These are phyloP conservation scores for Microcebus ravelobensis DNA, from an alignment of 2,113 vertebrate genomes.

Conservation along the genomic window DNA sequence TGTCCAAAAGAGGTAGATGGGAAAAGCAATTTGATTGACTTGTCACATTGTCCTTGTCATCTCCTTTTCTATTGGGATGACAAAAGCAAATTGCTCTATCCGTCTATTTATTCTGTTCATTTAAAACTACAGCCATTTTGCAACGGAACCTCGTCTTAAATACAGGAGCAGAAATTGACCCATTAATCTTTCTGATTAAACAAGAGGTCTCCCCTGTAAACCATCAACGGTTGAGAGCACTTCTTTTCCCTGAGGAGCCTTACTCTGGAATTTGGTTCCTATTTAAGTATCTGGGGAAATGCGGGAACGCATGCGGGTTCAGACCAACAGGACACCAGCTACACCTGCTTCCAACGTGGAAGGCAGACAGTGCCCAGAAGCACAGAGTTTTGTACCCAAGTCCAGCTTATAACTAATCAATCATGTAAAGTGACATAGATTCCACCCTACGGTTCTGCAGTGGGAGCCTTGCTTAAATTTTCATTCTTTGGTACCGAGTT, in stretches of 20 bases:
- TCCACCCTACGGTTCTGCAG: slow-evolving; percentile 11
- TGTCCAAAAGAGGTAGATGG: not conserved
- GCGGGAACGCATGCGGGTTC: not conserved
- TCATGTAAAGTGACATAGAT: slow-evolving; percentile 56
- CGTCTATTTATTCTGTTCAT: not conserved
- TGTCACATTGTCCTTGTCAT: not conserved
- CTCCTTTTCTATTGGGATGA: not conserved
- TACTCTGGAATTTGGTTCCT: not conserved
- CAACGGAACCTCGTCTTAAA: not conserved
- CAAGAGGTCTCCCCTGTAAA: not conserved
- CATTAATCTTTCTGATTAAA: not conserved
- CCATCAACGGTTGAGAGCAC: not conserved
- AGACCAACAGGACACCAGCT: not conserved
- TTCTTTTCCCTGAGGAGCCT: not conserved
- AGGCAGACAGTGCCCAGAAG: not conserved
- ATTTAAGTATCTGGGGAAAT: not conserved
- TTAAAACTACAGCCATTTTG: not conserved
- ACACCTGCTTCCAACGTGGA: not conserved
- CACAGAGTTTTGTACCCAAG: not conserved
- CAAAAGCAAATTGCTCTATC: not conserved
- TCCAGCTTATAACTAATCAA: slow-evolving; percentile 45
- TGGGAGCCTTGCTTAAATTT: slow-evolving; percentile 31
- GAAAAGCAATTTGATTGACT: not conserved
- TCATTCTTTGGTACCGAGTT: slow-evolving; percentile 85
- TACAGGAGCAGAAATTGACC: not conserved